These are phyloP conservation scores for Drosophila orosa DNA, from an alignment of 1,140 invertebrate species.

Conservation along the genomic window DNA sequence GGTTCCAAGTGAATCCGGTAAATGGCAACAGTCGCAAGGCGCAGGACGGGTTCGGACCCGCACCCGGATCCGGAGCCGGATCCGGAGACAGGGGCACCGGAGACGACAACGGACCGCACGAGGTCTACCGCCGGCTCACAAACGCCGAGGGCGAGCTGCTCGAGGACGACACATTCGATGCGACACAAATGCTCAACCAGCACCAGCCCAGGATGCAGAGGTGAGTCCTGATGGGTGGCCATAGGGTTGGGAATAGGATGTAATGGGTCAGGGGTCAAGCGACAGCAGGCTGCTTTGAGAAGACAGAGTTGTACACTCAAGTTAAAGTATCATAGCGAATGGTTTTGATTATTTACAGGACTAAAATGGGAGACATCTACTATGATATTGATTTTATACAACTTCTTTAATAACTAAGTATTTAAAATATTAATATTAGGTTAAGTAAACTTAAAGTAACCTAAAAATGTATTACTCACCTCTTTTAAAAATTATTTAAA, in stretches of 20 bases:
- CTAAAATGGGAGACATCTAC: neutral
- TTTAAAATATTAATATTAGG: too few relatives aligned
- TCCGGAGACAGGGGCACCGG: conserved; percentile 10
- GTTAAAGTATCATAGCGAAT: neutral
- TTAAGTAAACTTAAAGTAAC: too few relatives aligned
- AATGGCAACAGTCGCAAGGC: conserved; percentile 72
- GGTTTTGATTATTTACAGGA: neutral
- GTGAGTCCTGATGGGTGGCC: conserved; percentile 36
- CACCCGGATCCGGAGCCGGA: conserved; percentile 13
- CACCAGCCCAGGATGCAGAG: conserved; percentile 67
- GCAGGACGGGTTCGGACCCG: conserved; percentile 26
- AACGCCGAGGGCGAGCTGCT: conserved; percentile 75
- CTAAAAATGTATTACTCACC: too few relatives aligned
- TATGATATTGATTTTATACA: neutral
- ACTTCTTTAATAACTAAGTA: neutral
- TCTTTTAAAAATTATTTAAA: too few relatives aligned
- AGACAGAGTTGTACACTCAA: neutral
- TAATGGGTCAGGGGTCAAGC: conserved; percentile 15
- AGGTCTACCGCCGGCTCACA: conserved; percentile 77
- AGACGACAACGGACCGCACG: conserved; percentile 60
- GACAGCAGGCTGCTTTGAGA: neutral
- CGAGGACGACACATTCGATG: conserved; percentile 80
- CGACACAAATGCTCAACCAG: conserved; percentile 72
- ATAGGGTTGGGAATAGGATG: neutral
- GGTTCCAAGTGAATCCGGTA: conserved; percentile 84